Evolutionary conservation across 2,113 vertebrate genomes (phyloP).

Genomic region (Dolichallabes microphthalmus): DNA sequence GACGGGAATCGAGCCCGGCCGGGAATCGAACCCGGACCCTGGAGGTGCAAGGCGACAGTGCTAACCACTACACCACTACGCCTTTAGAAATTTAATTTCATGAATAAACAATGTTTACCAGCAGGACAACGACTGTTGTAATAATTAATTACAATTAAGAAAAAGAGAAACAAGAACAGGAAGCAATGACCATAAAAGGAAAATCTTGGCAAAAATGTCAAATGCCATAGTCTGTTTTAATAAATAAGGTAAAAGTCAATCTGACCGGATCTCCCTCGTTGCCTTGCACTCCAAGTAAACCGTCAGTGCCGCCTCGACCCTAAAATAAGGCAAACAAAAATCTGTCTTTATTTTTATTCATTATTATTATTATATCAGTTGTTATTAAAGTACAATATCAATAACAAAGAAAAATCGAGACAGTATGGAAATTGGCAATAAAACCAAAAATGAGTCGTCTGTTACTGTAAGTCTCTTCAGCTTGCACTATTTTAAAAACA

Average conservation of each 20-base stretch:
- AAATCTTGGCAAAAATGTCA: too few species aligned
- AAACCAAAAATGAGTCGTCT: too few species aligned
- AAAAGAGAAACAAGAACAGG: neutral
- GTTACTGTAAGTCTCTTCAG: too few species aligned
- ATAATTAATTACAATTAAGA: neutral
- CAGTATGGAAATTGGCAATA: too few species aligned
- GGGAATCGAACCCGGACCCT: too few species aligned
- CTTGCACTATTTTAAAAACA: too few species aligned
- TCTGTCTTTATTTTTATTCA: neutral
- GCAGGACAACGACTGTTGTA: neutral
- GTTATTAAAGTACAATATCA: too few species aligned
- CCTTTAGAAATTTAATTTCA: neutral
- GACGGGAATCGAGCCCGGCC: too few species aligned
- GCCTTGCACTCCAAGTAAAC: slow-evolving; percentile 74
- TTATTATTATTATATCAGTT: too few species aligned
- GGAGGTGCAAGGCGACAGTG: too few species aligned
- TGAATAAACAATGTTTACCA: neutral
- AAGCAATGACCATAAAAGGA: slow-evolving; percentile 3
- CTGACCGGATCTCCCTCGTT: slow-evolving; percentile 73
- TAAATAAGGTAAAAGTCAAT: neutral
- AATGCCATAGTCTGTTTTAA: neutral
- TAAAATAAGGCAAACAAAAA: slow-evolving; percentile 45
- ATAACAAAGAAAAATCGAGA: too few species aligned
- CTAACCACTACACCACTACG: too few species aligned
- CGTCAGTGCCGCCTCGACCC: slow-evolving; percentile 69